phyloP scores from a whole-genome alignment of 2,113 vertebrate genomes.

The Thryonomys swinderianus region DNA sequence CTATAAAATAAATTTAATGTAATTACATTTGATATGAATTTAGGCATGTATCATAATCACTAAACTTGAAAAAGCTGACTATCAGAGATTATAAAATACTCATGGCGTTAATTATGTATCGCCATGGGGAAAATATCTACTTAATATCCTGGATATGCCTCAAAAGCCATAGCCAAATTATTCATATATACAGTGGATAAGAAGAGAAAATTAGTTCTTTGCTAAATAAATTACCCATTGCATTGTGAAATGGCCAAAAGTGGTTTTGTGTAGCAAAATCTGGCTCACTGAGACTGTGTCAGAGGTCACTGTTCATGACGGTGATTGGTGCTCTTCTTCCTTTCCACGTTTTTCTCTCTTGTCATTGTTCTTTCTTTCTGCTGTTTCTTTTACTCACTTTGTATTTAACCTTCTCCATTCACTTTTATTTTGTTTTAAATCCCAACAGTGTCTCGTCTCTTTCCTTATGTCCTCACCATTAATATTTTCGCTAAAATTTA shows the following conservation, averaged over 20 bases:
- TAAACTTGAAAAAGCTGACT: constrained; percentile 30
- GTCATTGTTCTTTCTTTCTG: background rate
- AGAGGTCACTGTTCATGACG: rapidly evolving
- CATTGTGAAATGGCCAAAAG: background rate
- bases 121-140: constrained; percentile 30
- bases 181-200: background rate
- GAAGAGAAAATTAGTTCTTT: background rate
- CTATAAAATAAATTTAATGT: constrained; percentile 62
- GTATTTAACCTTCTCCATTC: background rate
- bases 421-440: background rate
- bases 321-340: background rate
- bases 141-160: background rate
- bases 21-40: constrained; percentile 61
- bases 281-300: background rate
- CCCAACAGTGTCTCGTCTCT: rapidly evolving
- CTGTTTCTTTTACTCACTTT: rapidly evolving
- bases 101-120: constrained; percentile 48
- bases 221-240: background rate
- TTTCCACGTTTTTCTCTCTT: background rate
- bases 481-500: background rate
- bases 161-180: background rate
- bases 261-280: background rate
- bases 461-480: background rate
- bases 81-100: background rate
- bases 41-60: constrained; percentile 33